phyloP scores from a whole-genome alignment of 1,140 invertebrate genomes.

The Anthonomus grandis region DNA sequence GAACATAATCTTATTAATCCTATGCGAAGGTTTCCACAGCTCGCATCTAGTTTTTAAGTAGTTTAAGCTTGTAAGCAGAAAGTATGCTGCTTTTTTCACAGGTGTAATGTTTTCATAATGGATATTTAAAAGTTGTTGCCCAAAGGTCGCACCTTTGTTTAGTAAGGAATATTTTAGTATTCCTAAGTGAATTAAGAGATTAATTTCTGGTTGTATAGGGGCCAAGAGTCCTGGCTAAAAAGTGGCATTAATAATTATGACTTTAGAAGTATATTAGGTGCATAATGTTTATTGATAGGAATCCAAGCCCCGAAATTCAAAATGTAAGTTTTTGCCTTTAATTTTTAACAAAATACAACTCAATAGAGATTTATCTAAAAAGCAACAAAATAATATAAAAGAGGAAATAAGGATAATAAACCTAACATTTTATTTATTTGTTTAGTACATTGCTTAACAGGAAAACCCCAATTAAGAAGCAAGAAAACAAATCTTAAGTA shows the following conservation, averaged over 20 bases:
- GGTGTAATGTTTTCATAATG: slow-evolving; percentile 43
- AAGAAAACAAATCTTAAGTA: no score
- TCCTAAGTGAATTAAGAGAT: slow-evolving; percentile 36
- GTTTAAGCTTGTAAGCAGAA: slow-evolving; percentile 31
- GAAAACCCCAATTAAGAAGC: no score
- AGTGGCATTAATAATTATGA: slow-evolving; percentile 10
- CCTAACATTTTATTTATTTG: no score
- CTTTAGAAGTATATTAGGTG: no score
- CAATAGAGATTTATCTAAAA: no score
- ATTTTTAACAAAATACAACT: no score
- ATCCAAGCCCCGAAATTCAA: no score
- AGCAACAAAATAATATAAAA: no score
- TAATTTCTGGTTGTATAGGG: slow-evolving; percentile 39
- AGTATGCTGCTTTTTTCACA: slow-evolving; percentile 36
- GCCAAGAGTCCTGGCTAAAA: slow-evolving; percentile 38
- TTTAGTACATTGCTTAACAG: no score
- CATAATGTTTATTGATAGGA: no score
- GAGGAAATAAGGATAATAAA: no score
- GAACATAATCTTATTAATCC: slow-evolving; percentile 31
- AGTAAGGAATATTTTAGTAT: slow-evolving; percentile 41
- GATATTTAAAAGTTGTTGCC: slow-evolving; percentile 45
- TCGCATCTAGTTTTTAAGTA: slow-evolving; percentile 43
- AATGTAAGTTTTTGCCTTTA: no score
- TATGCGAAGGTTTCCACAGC: slow-evolving; percentile 32
- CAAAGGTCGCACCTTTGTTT: slow-evolving; percentile 41